Evolutionary conservation across 2,888 invertebrate species (phyloP), one percentile per base, ranked within the genome.

Genomic region (Callinectes sapidus): DNA sequence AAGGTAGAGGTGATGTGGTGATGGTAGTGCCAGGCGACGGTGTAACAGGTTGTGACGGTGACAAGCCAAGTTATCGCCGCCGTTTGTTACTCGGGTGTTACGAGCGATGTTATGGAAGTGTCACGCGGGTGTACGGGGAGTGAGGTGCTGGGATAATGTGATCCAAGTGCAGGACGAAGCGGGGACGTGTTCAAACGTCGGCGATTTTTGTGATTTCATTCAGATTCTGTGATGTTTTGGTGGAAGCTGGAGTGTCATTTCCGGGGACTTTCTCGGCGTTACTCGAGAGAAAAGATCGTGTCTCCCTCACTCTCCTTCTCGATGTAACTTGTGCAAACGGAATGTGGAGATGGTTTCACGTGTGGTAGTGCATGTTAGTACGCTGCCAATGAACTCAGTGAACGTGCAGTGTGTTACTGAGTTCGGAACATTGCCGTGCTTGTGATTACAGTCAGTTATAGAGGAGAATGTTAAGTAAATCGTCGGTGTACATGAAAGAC

Each of bases 21-120:
- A 13, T 55, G 23, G 71, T 16, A 66, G 28, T 48, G 81, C 32
- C 35, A 35, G 35, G 81, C 35, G 1, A 32, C 35, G 81, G 81
- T 81, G 81, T 81, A 81, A 81, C 81, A 81, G 81, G 81, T 61
- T 61, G 61, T 81, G 81, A 81, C 81, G 81, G 81, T 81, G 35
- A 35, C 81, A 81, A 81, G 81, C 35, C 35, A 81, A 81, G 81
- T 3, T 81, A 2, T 16, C 35, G 81, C 16, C 81, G 35, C 81
- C 35, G 81, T 81, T 32, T 77, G 28, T 28, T 32, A 77, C 28
- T 2, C 35, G 32, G 81, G 81, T 81, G 81, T 81, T 35, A 81
- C 35, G 81, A 81, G 81, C 16, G 81, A 35, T 13, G 81, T 32
- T 32, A 35, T 81, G 32, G 81, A 16, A n/a, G 81, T 81, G 32